phyloP scores from a whole-genome alignment of 1,140 invertebrate species.

The Tetramorium simillimum region DNA sequence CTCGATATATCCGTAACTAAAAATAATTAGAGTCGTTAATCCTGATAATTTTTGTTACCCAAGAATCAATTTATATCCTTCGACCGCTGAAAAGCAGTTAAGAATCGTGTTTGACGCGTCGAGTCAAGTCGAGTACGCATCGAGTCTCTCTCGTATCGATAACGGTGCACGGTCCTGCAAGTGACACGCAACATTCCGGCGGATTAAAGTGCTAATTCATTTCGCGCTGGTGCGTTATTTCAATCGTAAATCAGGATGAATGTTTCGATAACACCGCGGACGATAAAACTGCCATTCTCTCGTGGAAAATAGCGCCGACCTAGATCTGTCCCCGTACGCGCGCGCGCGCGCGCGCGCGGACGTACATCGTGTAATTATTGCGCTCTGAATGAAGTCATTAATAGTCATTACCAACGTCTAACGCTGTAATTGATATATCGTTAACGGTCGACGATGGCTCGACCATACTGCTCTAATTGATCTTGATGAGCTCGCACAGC shows the following conservation, averaged over 20 bases:
- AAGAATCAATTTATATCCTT: background rate
- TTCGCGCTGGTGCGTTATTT: constrained; percentile 38
- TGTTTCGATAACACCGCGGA: constrained; percentile 17
- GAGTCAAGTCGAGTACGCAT: background rate
- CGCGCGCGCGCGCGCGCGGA: constrained; percentile 1
- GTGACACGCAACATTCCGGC: constrained; percentile 19
- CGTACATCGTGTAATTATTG: constrained; percentile 71
- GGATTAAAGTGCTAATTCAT: constrained; percentile 45
- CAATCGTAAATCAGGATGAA: constrained; percentile 44
- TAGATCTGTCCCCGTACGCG: constrained; percentile 45
- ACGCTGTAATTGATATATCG: constrained; percentile 77
- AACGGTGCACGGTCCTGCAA: background rate
- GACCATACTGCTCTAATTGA: constrained; percentile 69
- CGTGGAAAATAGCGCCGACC: constrained; percentile 54
- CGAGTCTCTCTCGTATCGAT: background rate
- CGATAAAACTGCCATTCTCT: constrained; percentile 20
- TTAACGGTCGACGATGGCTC: constrained; percentile 72
- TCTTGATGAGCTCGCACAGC: constrained; percentile 69
- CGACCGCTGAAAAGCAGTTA: background rate
- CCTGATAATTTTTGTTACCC: background rate
- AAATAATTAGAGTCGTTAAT: background rate
- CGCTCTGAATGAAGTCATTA: constrained; percentile 76
- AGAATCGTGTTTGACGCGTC: background rate
- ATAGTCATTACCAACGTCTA: constrained; percentile 73
- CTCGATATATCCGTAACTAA: background rate